phyloP scores from a whole-genome alignment of 2,888 invertebrate species.

The Melipona beecheii region DNA sequence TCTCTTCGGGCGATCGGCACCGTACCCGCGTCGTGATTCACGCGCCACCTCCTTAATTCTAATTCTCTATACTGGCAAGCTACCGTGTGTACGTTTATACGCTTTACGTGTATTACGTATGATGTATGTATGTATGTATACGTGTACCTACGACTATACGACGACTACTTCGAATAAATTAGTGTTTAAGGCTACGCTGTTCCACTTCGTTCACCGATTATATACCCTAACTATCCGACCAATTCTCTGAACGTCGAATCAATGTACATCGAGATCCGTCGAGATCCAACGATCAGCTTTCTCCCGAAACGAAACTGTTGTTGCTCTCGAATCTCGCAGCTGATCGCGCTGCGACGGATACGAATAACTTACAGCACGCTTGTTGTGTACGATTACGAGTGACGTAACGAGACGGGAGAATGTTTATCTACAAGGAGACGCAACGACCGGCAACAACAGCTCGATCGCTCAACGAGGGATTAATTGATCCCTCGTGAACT shows the following conservation, averaged over 20 bases:
- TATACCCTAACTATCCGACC: constrained; percentile 43
- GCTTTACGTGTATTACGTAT: constrained; percentile 11
- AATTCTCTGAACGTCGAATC: constrained; percentile 45
- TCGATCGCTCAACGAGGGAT: constrained; percentile 8
- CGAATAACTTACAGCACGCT: constrained; percentile 45
- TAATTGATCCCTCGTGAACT: constrained; percentile 35
- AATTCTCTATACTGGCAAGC: constrained; percentile 76
- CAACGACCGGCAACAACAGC: constrained; percentile 24
- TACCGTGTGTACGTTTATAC: constrained; percentile 62
- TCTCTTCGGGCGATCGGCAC: neutral
- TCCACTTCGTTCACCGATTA: constrained; percentile 45
- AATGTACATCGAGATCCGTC: constrained; percentile 54
- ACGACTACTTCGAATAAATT: constrained; percentile 76
- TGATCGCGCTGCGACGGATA: constrained; percentile 23
- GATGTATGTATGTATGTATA: constrained; percentile 17
- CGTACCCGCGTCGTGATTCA: constrained; percentile 26
- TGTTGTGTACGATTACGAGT: constrained; percentile 44
- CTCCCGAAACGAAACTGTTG: neutral
- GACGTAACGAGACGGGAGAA: constrained; percentile 45
- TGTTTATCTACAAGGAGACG: constrained; percentile 72
- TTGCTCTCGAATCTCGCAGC: neutral
- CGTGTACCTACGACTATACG: constrained; percentile 57
- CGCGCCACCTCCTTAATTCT: constrained; percentile 46
- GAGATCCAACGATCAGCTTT: constrained; percentile 18
- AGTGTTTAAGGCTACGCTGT: constrained; percentile 69